Evolutionary conservation across 2,797 vertebrate genomes (phyloP).

Genomic region (Cercopithecus hamlyni): DNA sequence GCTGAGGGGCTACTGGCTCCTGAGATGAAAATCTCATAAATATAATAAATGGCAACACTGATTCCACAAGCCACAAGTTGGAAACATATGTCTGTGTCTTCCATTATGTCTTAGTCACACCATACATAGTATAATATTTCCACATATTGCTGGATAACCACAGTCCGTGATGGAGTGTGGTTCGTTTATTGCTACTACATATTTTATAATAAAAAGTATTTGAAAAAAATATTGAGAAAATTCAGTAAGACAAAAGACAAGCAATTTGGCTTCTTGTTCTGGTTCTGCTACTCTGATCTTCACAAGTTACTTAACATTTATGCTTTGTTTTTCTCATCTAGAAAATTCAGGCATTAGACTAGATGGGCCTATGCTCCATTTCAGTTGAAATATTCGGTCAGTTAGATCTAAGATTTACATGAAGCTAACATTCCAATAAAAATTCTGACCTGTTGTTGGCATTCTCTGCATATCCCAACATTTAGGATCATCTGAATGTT

Average conservation of each 20-base stretch:
- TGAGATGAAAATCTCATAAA: neutral
- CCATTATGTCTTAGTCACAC: neutral
- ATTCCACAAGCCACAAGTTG: neutral
- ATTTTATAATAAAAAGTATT: neutral
- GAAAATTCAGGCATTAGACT: neutral
- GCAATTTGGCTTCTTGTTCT: neutral
- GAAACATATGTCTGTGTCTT: neutral
- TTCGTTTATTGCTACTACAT: neutral
- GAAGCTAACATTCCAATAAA: constrained; percentile 22
- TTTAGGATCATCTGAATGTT: constrained; percentile 5
- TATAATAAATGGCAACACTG: neutral
- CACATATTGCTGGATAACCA: neutral
- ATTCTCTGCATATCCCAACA: neutral
- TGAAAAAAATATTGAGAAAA: constrained; percentile 20
- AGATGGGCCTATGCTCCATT: neutral
- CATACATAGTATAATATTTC: neutral
- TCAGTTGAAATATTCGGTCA: constrained; percentile 2
- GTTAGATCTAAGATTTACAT: neutral
- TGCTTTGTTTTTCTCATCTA: neutral
- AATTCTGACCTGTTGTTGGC: neutral
- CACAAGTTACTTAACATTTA: neutral
- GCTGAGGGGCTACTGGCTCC: neutral
- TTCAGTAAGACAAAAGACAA: neutral
- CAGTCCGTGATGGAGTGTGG: no score
- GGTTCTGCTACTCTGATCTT: neutral